These are phyloP conservation scores for Apostichopus japonicus DNA, from an alignment of 35 echinoderm and acorn worm species.

Conservation along the genomic window DNA sequence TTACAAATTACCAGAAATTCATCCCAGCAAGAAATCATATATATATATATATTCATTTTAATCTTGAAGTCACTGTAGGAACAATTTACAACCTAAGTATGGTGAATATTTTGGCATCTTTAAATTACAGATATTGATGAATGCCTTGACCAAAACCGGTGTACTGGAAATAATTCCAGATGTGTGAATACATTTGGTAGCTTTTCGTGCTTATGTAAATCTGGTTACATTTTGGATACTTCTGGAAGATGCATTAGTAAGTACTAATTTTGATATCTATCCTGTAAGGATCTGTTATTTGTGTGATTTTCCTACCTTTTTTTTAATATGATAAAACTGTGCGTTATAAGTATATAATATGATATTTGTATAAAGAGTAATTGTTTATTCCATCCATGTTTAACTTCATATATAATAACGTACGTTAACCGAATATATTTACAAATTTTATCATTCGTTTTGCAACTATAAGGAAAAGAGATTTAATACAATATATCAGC, in stretches of 20 bases:
- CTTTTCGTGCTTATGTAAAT: not conserved
- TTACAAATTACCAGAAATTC: not conserved
- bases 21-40: not conserved
- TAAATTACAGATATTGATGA: not conserved
- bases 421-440: no score
- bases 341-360: no score
- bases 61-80: not conserved
- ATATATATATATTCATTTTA: not conserved
- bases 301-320: no score
- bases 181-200: slow-evolving; percentile 29
- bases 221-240: not conserved
- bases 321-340: no score
- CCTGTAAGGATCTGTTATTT: not conserved
- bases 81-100: no score
- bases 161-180: not conserved
- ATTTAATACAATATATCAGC: no score
- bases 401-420: no score
- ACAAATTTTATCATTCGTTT: no score
- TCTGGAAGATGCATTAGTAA: not conserved
- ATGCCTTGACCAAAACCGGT: not conserved
- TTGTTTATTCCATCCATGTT: no score
- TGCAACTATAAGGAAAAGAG: not conserved
- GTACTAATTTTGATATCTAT: not conserved
- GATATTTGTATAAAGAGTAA: no score
- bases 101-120: not conserved